Evolutionary conservation across 1,140 invertebrate genomes (phyloP).

Genomic region (Pseudomyrmex concolor): DNA sequence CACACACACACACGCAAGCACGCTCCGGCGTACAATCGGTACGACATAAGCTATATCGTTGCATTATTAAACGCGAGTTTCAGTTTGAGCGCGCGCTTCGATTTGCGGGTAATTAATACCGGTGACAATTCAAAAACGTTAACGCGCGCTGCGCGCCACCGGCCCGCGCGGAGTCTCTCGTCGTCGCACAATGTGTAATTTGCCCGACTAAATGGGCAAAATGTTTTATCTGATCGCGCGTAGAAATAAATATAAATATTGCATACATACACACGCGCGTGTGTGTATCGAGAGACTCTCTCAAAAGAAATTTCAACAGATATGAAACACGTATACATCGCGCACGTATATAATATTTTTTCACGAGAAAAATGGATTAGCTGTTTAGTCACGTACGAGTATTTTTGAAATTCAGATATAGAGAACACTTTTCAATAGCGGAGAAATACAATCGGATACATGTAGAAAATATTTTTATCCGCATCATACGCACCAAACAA

Average conservation of each 20-base stretch:
- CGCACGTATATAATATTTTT: too few relatives aligned
- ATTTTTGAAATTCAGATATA: too few relatives aligned
- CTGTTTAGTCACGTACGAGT: too few relatives aligned
- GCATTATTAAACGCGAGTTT: conserved; percentile 61
- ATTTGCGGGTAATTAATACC: conserved; percentile 45
- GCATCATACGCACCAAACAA: not conserved
- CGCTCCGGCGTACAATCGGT: conserved; percentile 42
- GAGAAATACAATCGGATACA: not conserved
- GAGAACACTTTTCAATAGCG: too few relatives aligned
- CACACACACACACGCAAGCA: conserved; percentile 33
- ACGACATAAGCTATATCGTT: conserved; percentile 56
- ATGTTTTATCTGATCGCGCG: conserved; percentile 15
- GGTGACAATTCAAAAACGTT: conserved; percentile 48
- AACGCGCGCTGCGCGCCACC: not conserved
- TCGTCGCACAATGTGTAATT: conserved; percentile 40
- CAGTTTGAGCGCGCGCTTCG: conserved; percentile 8
- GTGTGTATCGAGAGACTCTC: too few relatives aligned
- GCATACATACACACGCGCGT: too few relatives aligned
- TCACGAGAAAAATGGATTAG: too few relatives aligned
- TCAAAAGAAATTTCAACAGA: too few relatives aligned
- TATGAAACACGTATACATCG: too few relatives aligned
- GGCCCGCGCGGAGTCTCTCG: not conserved
- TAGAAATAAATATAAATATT: not conserved
- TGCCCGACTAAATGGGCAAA: not conserved
- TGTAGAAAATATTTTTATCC: not conserved